Evolutionary conservation across 2,888 invertebrate species (phyloP), one percentile per base, ranked within the genome.

Genomic region (Chirona hameri): DNA sequence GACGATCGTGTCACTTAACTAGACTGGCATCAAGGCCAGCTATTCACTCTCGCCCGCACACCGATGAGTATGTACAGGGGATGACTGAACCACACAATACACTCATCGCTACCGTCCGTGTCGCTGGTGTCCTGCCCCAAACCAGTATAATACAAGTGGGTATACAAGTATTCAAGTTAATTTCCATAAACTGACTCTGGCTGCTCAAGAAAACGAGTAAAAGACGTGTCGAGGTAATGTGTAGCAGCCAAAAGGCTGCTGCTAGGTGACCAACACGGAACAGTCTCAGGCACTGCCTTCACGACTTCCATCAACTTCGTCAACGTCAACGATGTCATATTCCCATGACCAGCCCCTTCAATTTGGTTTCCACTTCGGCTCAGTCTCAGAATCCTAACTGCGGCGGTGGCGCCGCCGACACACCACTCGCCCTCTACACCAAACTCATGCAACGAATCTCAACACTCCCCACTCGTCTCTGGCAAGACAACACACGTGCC

Each of bases 1-100:
- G 69, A 27, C 69, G 14, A 69, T 69, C 2, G 69, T 69, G 2
- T 60, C 7, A 69, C 69, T 69, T 9, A 0, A 29, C 72, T 72
- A 72, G 3, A 29, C 72, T 72, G 72, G 72, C 21, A 18, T 18
- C 29, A 18, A 5, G 27, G 72, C 72, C 69, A 72, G 72, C 72
- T 72, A 72, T 27, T 27, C 18, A 27, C 72, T 10, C 31, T 15
- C 15, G 14, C 27, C 12, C 27, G 31, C 15, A 29, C 72, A 18
- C 21, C 31, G 72, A 72, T 72, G 72, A 27, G 72, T 72, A 72
- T 72, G 29, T 72, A 72, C 72, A 72, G 31, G 31, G 72, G 31
- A 72, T 72, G 72, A 15, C 18, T 72, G 72, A 72, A 27, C 27
- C 65, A 18, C 31, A 72, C 14, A n/a, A 72, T n/a, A 9, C 72